phyloP scores from a whole-genome alignment of 37 sponge, comb jelly and placozoan species.

The Halichondria panicea region DNA sequence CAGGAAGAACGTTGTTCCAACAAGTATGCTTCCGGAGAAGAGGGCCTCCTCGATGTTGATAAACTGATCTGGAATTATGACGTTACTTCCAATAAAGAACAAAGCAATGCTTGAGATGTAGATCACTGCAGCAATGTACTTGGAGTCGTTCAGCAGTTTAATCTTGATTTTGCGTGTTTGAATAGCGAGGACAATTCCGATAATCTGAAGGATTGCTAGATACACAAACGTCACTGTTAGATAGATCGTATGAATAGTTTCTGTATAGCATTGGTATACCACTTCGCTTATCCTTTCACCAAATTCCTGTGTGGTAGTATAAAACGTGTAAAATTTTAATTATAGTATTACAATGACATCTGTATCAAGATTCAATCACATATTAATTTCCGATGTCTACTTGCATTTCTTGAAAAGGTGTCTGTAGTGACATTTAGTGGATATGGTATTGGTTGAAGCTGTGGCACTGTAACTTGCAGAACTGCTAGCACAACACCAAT shows the following conservation, averaged over 20 bases:
- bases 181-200: constrained; percentile 30
- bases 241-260: background rate
- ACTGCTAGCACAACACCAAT: no score
- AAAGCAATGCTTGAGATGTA: constrained; percentile 39
- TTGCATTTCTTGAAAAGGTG: no score
- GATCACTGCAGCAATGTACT: constrained; percentile 36
- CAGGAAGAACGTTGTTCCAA: constrained; percentile 17
- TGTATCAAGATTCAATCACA: no score
- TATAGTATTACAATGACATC: no score
- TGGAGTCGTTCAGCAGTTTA: constrained; percentile 45
- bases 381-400: no score
- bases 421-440: no score
- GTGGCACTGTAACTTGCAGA: no score
- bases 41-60: no score
- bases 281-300: background rate
- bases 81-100: constrained; percentile 10
- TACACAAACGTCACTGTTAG: no score
- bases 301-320: background rate
- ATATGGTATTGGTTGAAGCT: background rate
- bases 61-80: constrained; percentile 11
- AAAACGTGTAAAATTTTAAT: no score
- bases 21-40: constrained; percentile 17
- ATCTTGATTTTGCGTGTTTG: constrained; percentile 46
- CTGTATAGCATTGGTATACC: constrained; percentile 22
- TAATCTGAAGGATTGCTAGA: constrained; percentile 31